Base-by-base conservation (phyloP, 2,888 invertebrate genomes). In the Dolichopus griseipennis region DNA sequence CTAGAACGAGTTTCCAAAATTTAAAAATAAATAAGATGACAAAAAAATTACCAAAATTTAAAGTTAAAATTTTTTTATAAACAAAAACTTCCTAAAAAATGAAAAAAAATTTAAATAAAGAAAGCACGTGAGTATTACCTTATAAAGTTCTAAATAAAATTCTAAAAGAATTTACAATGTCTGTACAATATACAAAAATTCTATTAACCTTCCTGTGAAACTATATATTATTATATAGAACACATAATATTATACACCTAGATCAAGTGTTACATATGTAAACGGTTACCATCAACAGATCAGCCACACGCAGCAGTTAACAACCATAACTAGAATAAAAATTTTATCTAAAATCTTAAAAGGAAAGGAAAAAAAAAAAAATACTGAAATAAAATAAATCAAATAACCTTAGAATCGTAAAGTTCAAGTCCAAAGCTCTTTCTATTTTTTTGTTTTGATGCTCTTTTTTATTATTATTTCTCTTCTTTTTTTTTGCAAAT, bases 311-410 rank as follows among this genome's bases (percentile, higher is more conserved):
- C 3, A 37, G 52, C 18, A 12, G 52, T 52, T 52, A 52, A 52
- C 52, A 52, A 52, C 52, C 52, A 52, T 52, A 52, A 52, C n/a
- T 52, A 52, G 52, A 52, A 52, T 52, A 52, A 52, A 52, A 52
- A 18, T 41, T 15, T 52, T 18, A n/a, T 52, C 52, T 52, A 12
- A 18, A 18, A 52, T 52, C 52, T 52, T 52, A 52, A 37, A n/a
- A 52, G 52, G 15, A 52, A 52, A 52, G 52, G 6, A 52, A 52
- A 52, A 52, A 18, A 52, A 52, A 52, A 12, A 18, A 52, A 18
- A 52, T 6, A 18, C n/a, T 52, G n/a, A 52, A 52, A 52, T 43
- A 43, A 43, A 43, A 43, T 52, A 52, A 52, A 52, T 52, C n/a
- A n/a, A 52, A 52, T 52, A 52, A 52, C 52, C 52, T 52, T 52